Evolutionary conservation across 2,113 vertebrate species (phyloP).

Genomic region (Pangasianodon hypophthalmus): DNA sequence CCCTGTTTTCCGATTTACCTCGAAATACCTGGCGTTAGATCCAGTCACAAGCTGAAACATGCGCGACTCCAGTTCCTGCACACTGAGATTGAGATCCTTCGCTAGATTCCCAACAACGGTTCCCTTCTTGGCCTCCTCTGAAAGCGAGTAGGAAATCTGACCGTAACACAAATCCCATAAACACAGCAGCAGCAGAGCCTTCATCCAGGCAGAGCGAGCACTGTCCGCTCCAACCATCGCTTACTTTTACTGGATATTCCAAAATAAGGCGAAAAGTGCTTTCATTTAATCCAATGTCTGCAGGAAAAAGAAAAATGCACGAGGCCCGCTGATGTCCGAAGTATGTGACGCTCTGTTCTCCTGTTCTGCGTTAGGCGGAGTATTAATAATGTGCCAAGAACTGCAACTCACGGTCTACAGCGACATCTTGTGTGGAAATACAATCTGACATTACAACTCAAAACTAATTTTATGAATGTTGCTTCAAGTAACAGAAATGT

Average conservation of each 20-base stretch:
- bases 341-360: not conserved
- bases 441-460: not conserved
- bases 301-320: not conserved
- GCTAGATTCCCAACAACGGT: conserved; percentile 73
- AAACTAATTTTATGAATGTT: not conserved
- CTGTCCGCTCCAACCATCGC: not conserved
- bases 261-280: not conserved
- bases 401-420: conserved; percentile 30
- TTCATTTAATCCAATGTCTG: not conserved
- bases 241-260: not conserved
- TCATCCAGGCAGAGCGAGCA: conserved; percentile 4
- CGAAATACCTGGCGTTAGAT: conserved; percentile 62
- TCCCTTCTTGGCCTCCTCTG: conserved; percentile 73
- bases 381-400: not conserved
- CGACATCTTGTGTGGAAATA: conserved; percentile 25
- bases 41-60: conserved; percentile 64
- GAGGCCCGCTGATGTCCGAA: not conserved
- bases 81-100: conserved; percentile 71
- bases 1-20: conserved; percentile 69
- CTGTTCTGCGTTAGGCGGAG: not conserved
- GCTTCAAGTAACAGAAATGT: not conserved
- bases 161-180: conserved; percentile 58
- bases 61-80: conserved; percentile 62
- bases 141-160: conserved; percentile 71
- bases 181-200: conserved; percentile 47